Evolutionary conservation across 2,113 vertebrate species (phyloP).

Genomic region (Ptychochromis oligacanthus): DNA sequence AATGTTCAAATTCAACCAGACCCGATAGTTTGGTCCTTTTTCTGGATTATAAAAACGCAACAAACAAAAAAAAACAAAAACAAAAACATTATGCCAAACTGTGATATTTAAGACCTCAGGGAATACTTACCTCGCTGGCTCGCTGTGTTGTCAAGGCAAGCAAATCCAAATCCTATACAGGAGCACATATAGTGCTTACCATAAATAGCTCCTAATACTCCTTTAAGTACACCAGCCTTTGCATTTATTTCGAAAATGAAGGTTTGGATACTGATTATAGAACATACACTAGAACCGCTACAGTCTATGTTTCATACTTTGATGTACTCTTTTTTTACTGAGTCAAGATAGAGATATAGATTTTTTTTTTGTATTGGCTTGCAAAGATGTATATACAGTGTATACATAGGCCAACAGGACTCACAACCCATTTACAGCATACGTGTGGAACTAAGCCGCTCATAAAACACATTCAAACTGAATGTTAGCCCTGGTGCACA

Average conservation of each 20-base stretch:
- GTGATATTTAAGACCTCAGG: conserved; percentile 26
- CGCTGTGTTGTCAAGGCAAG: conserved; percentile 11
- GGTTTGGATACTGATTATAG: background rate
- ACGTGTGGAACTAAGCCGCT: background rate
- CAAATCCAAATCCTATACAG: background rate
- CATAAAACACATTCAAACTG: background rate
- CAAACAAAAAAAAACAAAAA: conserved; percentile 3
- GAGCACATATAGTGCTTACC: background rate
- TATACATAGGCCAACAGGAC: background rate
- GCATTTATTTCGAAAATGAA: conserved; percentile 7
- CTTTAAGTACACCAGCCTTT: background rate
- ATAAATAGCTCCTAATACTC: background rate
- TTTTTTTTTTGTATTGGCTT: background rate
- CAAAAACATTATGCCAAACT: conserved; percentile 17
- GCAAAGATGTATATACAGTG: background rate
- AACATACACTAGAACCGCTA: background rate
- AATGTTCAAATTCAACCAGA: background rate
- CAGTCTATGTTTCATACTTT: background rate
- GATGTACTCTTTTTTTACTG: background rate
- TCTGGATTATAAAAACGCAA: background rate
- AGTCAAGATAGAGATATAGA: background rate
- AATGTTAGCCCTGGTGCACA: background rate
- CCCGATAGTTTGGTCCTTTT: background rate
- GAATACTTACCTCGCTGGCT: conserved; percentile 31
- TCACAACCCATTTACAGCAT: background rate